These are phyloP conservation scores for Drosophila mettleri DNA, from an alignment of 2,888 invertebrate species.

Conservation along the genomic window DNA sequence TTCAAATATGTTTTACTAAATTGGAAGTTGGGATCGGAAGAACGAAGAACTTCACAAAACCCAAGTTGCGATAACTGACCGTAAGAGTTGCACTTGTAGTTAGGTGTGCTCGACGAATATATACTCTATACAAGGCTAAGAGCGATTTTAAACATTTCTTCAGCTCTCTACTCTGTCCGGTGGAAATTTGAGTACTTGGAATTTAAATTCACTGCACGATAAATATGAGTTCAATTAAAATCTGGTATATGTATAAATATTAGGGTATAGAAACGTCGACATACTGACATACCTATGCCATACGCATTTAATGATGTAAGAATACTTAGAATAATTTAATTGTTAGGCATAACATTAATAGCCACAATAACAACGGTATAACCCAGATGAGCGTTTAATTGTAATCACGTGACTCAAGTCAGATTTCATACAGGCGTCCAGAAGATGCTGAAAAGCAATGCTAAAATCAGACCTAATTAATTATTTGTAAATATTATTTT, in stretches of 20 bases:
- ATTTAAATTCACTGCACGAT: too few relatives aligned
- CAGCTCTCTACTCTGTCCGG: too few relatives aligned
- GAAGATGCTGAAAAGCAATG: background rate
- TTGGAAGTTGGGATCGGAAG: slow-evolving; percentile 8
- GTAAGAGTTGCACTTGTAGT: background rate
- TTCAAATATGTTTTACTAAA: slow-evolving; percentile 7
- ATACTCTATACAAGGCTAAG: background rate
- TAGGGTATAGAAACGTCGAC: background rate
- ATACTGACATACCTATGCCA: background rate
- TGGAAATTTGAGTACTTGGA: too few relatives aligned
- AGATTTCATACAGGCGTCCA: background rate
- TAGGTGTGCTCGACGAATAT: background rate
- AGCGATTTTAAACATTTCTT: too few relatives aligned
- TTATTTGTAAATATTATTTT: background rate
- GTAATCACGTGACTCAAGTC: background rate
- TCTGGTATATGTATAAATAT: background rate
- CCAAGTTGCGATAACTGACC: background rate
- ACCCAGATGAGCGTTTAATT: slow-evolving; percentile 1
- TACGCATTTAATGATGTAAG: slow-evolving; percentile 8
- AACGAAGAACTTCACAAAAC: background rate
- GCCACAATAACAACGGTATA: background rate
- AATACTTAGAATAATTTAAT: slow-evolving; percentile 8
- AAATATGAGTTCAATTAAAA: too few relatives aligned
- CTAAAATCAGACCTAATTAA: background rate
- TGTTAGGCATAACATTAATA: slow-evolving; percentile 1